Evolutionary conservation across 2,888 invertebrate species (phyloP).

Genomic region (Philhelius pedissequus): DNA sequence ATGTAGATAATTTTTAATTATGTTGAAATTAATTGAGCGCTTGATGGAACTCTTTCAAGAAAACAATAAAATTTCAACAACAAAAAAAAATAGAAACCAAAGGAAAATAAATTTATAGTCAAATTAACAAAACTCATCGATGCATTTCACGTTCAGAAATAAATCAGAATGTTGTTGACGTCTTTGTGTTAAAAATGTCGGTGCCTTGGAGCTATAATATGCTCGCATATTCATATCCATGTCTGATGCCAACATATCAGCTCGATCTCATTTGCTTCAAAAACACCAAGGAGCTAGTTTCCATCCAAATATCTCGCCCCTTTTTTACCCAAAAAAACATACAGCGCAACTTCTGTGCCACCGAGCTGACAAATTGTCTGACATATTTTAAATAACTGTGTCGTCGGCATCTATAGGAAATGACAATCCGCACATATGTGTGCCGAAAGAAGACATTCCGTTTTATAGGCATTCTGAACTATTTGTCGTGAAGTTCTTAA

Average conservation of each 20-base stretch:
- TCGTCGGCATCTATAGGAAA: slow-evolving; percentile 47
- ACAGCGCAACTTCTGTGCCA: slow-evolving; percentile 67
- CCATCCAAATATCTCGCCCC: slow-evolving; percentile 51
- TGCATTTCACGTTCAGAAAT: slow-evolving; percentile 78
- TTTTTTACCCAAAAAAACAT: slow-evolving; percentile 34
- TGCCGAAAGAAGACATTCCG: slow-evolving; percentile 51
- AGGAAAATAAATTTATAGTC: slow-evolving; percentile 72
- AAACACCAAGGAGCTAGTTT: slow-evolving; percentile 13
- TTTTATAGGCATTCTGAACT: slow-evolving; percentile 26
- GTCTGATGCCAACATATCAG: slow-evolving; percentile 26
- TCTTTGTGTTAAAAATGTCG: slow-evolving; percentile 73
- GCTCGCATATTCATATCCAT: slow-evolving; percentile 27
- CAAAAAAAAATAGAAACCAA: slow-evolving; percentile 14
- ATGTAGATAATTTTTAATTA: not conserved
- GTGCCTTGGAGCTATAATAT: slow-evolving; percentile 45
- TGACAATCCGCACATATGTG: slow-evolving; percentile 61
- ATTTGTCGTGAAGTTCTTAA: slow-evolving; percentile 36
- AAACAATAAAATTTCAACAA: not conserved
- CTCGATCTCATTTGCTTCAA: not conserved
- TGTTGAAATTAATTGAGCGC: slow-evolving; percentile 32
- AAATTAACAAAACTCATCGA: slow-evolving; percentile 78
- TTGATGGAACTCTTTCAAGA: slow-evolving; percentile 34
- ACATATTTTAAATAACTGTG: slow-evolving; percentile 75
- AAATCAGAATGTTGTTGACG: slow-evolving; percentile 78
- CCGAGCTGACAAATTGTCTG: slow-evolving; percentile 78